A percentile compares a stretch with the other conserved stretches of the same genome.
phyloP scores from a whole-genome alignment of 2,113 vertebrate genomes.

The Mola mola region DNA sequence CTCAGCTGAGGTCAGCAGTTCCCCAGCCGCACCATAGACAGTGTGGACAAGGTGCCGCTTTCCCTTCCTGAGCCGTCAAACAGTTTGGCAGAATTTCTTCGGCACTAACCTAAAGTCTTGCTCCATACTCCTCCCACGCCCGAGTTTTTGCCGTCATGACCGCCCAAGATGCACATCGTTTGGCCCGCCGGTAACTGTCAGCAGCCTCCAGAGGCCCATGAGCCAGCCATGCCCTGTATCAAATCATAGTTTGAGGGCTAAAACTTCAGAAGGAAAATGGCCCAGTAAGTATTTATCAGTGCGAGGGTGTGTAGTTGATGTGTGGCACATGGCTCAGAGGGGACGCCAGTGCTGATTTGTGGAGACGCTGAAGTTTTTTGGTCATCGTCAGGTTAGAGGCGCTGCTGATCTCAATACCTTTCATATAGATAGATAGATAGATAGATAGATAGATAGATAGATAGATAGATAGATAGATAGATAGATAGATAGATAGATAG shows the following conservation, averaged over 20 bases:
- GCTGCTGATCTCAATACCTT: conserved; percentile 45
- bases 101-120: too few species aligned
- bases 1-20: too few species aligned
- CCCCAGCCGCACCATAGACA: too few species aligned
- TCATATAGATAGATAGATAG: not conserved
- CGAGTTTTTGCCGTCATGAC: too few species aligned
- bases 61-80: too few species aligned
- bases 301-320: conserved; percentile 20
- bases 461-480: conserved; percentile 16
- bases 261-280: conserved; percentile 12
- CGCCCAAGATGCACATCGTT: too few species aligned
- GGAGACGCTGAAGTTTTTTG: conserved; percentile 40
- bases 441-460: conserved; percentile 21
- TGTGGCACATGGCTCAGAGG: conserved; percentile 29
- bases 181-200: too few species aligned
- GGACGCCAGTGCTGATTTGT: conserved; percentile 45
- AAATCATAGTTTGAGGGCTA: conserved; percentile 1
- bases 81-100: too few species aligned
- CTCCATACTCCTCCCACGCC: too few species aligned
- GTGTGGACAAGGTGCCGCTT: too few species aligned
- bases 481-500: conserved; percentile 19
- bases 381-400: conserved; percentile 26
- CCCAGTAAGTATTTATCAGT: conserved; percentile 21
- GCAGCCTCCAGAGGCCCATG: too few species aligned
- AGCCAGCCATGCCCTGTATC: too few species aligned